Base-by-base conservation (phyloP, 2,888 invertebrate genomes). In the Cerceris ruficornis region DNA sequence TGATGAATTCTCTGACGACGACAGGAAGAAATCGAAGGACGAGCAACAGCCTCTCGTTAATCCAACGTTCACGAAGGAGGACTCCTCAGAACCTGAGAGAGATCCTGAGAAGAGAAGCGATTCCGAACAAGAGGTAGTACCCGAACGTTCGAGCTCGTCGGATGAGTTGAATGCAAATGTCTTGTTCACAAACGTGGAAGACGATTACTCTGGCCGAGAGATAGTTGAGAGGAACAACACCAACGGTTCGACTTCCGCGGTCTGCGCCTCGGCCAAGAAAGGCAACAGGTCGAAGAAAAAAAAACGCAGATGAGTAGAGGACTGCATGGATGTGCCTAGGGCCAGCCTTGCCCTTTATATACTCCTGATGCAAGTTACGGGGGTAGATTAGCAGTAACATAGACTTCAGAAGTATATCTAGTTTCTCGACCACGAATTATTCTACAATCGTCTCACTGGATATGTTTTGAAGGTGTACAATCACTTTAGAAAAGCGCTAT, bases 261-360 rank as follows among this genome's bases (percentile, higher is more conserved):
- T 73, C 65, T 77, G 76, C 13, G 61, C 77, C 78, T 74, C 83
- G 69, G 58, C 82, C 54, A 92, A 90, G 82, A 92, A 91, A 83
- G 84, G 85, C 84, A 87, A 81, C 76, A 87, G 90, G 71, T 90
- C 89, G 58, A 92, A 90, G 80, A 92, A 92, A 79, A 92, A 92
- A 89, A 92, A 90, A 84, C 92, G 91, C 75, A 92, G 92, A 92
- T 92, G 92, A 92, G 92, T 92, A 88, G 91, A 92, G 92, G 91
- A 92, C 85, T 92, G 92, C 87, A 90, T 92, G 89, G 91, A 92
- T 88, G 91, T 92, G 87, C 92, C 90, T 82, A 89, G 90, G 86
- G 92, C 92, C 80, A 90, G 92, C 85, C 92, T 92, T 86, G 92
- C 90, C 84, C 91, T 92, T 72, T 92, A 92, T 74, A 90, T 92